A percentile compares a stretch with the other conserved stretches of the same genome.
Conservation (phyloP, 2,797 vertebrate genomes). For the Takifugu ocellatus region DNA sequence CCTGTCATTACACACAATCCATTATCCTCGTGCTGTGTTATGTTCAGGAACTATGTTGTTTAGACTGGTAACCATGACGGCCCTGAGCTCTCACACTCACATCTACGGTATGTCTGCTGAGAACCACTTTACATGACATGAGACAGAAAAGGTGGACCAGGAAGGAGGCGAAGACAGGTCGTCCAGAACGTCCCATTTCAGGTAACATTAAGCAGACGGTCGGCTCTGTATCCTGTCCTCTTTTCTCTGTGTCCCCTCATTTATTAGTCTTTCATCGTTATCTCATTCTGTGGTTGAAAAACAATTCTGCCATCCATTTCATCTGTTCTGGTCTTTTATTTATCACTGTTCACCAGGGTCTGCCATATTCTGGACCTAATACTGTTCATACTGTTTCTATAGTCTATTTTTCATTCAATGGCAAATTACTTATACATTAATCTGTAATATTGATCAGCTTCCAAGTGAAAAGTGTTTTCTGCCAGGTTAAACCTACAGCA, state of each 20-base stretch:
- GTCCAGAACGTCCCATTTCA: slow-evolving; percentile 33
- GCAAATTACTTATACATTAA: not conserved
- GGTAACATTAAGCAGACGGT: slow-evolving; percentile 68
- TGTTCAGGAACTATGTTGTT: slow-evolving; percentile 12
- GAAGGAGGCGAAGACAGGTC: slow-evolving; percentile 21
- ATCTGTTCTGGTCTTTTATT: slow-evolving; percentile 25
- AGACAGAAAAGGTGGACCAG: slow-evolving; percentile 28
- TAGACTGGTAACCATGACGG: slow-evolving; percentile 12
- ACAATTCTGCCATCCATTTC: slow-evolving; percentile 23
- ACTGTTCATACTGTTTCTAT: not conserved
- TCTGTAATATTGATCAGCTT: not conserved
- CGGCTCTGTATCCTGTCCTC: slow-evolving; percentile 43
- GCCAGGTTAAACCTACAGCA: not conserved
- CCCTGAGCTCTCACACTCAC: slow-evolving; percentile 8
- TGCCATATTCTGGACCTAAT: too few relatives aligned
- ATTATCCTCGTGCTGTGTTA: slow-evolving; percentile 16
- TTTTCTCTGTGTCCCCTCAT: slow-evolving; percentile 18
- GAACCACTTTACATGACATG: slow-evolving; percentile 34
- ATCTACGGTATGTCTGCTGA: slow-evolving; percentile 3
- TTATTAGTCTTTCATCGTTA: slow-evolving; percentile 12
- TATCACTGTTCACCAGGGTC: slow-evolving; percentile 16
- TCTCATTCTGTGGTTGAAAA: slow-evolving; percentile 15
- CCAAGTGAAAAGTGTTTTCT: too few relatives aligned
- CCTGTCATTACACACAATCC: slow-evolving; percentile 4
- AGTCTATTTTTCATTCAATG: not conserved